Evolutionary conservation across 2,888 invertebrate species (phyloP).

Genomic region (Gibbula magus): DNA sequence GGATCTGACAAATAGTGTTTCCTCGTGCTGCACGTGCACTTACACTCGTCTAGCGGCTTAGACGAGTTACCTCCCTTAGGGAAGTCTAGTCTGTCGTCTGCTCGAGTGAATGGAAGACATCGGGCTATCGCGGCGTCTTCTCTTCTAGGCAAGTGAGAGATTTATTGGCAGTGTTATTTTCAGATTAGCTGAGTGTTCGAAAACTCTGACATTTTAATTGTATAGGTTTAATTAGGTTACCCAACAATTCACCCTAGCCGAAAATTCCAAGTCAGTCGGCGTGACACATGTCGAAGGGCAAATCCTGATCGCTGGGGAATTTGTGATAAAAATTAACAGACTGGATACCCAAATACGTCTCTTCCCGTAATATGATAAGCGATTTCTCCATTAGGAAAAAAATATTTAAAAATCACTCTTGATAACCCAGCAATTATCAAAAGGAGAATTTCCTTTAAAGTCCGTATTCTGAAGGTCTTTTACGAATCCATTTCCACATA

Average conservation of each 20-base stretch:
- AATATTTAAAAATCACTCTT: too few relatives aligned
- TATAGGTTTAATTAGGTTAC: constrained; percentile 12
- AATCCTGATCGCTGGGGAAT: too few relatives aligned
- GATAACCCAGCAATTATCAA: too few relatives aligned
- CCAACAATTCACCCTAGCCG: neutral
- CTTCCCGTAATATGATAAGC: too few relatives aligned
- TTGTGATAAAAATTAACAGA: too few relatives aligned
- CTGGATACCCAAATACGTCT: too few relatives aligned
- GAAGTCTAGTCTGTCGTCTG: constrained; percentile 3
- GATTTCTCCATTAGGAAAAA: too few relatives aligned
- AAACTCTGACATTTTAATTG: constrained; percentile 19
- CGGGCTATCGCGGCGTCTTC: neutral
- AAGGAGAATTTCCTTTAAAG: too few relatives aligned
- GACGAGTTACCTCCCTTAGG: constrained; percentile 7
- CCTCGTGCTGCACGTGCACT: constrained; percentile 19
- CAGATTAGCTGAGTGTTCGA: neutral
- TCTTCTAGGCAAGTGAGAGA: neutral
- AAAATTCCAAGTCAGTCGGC: neutral
- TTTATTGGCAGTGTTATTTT: constrained; percentile 3
- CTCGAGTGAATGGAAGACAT: neutral
- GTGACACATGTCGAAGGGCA: too few relatives aligned
- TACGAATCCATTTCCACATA: too few relatives aligned
- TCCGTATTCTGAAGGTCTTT: too few relatives aligned
- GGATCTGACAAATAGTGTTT: constrained; percentile 7
- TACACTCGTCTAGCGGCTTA: constrained; percentile 20